phyloP scores from a whole-genome alignment of 1,140 invertebrate species.

The Drosophila mojavensis region DNA sequence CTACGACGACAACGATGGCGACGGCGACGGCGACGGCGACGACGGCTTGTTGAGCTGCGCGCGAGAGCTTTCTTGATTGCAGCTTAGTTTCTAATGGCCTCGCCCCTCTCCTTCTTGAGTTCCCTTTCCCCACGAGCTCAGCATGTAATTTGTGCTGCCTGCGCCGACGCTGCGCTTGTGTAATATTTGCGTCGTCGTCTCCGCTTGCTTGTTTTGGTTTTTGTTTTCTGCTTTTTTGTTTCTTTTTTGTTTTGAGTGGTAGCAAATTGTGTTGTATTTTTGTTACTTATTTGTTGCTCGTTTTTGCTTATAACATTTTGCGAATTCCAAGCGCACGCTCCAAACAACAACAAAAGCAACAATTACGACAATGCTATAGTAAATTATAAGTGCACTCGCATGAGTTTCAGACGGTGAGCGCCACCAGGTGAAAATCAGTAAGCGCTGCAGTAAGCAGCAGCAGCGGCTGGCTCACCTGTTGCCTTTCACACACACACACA shows the following conservation, averaged over 20 bases:
- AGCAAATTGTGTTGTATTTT: constrained; percentile 55
- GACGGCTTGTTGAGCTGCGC: constrained; percentile 18
- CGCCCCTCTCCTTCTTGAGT: not conserved
- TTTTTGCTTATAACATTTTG: constrained; percentile 72
- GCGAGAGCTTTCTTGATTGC: constrained; percentile 77
- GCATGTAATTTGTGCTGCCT: constrained; percentile 50
- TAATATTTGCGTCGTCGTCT: constrained; percentile 67
- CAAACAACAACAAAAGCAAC: constrained; percentile 28
- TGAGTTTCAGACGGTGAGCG: constrained; percentile 6
- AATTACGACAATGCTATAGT: constrained; percentile 19
- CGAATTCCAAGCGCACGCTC: constrained; percentile 76
- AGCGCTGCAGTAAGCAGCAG: constrained; percentile 61
- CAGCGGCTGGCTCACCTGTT: constrained; percentile 60
- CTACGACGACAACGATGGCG: constrained; percentile 2
- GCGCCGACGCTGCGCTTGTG: constrained; percentile 71
- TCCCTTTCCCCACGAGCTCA: constrained; percentile 1
- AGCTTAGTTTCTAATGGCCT: constrained; percentile 68
- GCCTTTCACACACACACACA: constrained; percentile 17
- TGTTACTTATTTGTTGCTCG: constrained; percentile 40
- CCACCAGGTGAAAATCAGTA: constrained; percentile 69
- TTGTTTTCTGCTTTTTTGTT: not conserved
- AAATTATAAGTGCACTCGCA: constrained; percentile 39
- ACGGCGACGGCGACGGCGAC: not conserved
- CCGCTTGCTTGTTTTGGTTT: not conserved
- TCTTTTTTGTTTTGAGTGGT: constrained; percentile 26